These are phyloP conservation scores for Drosophila insularis DNA, from an alignment of 1,140 invertebrate species.

Conservation along the genomic window DNA sequence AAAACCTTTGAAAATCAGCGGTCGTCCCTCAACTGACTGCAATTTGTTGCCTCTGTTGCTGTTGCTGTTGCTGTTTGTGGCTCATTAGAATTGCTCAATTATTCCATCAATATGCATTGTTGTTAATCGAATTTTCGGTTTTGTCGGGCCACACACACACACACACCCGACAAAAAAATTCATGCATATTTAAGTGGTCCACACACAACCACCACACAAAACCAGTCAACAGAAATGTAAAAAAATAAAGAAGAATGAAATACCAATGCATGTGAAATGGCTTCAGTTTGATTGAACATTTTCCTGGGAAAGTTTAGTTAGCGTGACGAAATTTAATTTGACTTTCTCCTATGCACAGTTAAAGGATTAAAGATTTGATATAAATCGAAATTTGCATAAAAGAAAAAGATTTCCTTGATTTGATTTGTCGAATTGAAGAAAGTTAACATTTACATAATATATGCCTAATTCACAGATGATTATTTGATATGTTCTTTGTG, in stretches of 20 bases:
- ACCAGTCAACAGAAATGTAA: not conserved
- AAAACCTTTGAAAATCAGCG: not conserved
- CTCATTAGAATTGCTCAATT: conserved; percentile 80
- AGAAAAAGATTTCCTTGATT: not conserved
- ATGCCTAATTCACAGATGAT: not conserved
- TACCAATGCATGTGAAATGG: conserved; percentile 21
- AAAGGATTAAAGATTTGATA: not conserved
- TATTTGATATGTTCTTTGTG: not conserved
- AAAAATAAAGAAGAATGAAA: conserved; percentile 15
- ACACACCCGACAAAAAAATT: conserved; percentile 38
- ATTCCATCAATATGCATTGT: conserved; percentile 81
- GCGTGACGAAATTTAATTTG: conserved; percentile 51
- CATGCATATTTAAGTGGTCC: conserved; percentile 72
- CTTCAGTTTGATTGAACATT: conserved; percentile 35
- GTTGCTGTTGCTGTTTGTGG: conserved; percentile 54
- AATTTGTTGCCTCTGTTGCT: conserved; percentile 55
- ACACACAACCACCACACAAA: not conserved
- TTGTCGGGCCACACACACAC: conserved; percentile 11
- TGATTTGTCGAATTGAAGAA: not conserved
- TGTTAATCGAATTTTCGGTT: conserved; percentile 71
- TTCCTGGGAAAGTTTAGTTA: conserved; percentile 64
- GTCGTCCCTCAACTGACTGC: conserved; percentile 24
- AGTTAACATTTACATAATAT: not conserved
- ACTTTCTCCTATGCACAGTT: conserved; percentile 2
- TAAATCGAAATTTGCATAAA: conserved; percentile 1